These are phyloP conservation scores for Sebastiscus albofasciatus DNA, from an alignment of 2,797 vertebrate species.

Conservation along the genomic window DNA sequence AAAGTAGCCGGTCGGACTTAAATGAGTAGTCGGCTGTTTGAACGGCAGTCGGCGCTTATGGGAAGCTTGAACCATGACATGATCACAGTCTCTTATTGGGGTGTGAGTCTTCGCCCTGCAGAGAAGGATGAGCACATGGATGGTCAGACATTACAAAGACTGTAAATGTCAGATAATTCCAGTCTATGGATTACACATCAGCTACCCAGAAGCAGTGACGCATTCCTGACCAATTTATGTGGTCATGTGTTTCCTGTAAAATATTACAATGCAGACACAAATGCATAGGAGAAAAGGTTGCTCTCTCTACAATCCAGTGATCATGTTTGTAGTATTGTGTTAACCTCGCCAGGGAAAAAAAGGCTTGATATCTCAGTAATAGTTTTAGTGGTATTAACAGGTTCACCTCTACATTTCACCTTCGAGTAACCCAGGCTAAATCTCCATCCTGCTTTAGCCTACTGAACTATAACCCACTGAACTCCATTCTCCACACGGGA, in stretches of 20 bases:
- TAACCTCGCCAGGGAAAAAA: conserved; percentile 19
- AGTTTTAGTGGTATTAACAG: conserved; percentile 50
- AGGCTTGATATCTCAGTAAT: conserved; percentile 43
- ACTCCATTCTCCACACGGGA: not conserved
- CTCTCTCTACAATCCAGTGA: not conserved
- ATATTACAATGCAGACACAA: not conserved
- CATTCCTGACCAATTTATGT: not conserved
- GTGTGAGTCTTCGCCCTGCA: not conserved
- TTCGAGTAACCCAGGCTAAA: conserved; percentile 25
- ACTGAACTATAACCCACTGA: conserved; percentile 42
- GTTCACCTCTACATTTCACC: conserved; percentile 47
- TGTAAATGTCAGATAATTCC: not conserved
- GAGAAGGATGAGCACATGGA: not conserved
- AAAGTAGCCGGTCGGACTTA: not conserved
- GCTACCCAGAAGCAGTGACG: not conserved
- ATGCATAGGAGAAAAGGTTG: not conserved
- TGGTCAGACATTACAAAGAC: not conserved
- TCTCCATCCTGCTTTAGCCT: conserved; percentile 18
- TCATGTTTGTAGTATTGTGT: conserved; percentile 12
- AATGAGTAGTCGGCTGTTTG: not conserved
- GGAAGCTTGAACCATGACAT: not conserved
- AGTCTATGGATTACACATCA: not conserved
- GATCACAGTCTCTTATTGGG: not conserved
- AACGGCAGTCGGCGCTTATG: not conserved
- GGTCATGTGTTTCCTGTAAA: not conserved